phyloP scores from a whole-genome alignment of 2,113 vertebrate genomes.

The Clarias batrachus region DNA sequence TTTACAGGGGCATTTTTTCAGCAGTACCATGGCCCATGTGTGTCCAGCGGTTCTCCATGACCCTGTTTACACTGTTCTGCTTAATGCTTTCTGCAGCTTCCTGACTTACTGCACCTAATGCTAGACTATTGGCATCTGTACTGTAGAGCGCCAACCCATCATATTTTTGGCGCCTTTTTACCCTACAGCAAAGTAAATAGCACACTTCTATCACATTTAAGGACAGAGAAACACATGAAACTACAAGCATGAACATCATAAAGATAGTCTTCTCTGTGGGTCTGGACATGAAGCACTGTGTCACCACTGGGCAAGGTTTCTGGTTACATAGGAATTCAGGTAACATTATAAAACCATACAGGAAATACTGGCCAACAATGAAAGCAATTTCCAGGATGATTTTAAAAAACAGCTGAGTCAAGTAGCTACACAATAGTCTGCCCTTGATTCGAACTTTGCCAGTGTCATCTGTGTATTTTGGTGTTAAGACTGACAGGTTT shows the following conservation, averaged over 20 bases:
- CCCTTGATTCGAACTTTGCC: slow-evolving; percentile 84
- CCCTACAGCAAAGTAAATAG: slow-evolving; percentile 80
- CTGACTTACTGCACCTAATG: neutral
- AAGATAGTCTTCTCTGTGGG: slow-evolving; percentile 78
- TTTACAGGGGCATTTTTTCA: neutral
- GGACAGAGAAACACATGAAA: slow-evolving; percentile 81
- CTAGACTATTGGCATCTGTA: neutral
- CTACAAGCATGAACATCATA: slow-evolving; percentile 84
- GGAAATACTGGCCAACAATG: slow-evolving; percentile 78
- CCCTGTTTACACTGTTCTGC: slow-evolving; percentile 38
- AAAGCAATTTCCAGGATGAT: slow-evolving; percentile 87
- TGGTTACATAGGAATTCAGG: slow-evolving; percentile 74
- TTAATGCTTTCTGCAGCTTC: neutral
- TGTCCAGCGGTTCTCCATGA: neutral
- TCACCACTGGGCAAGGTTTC: slow-evolving; percentile 64
- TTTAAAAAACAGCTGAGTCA: slow-evolving; percentile 86
- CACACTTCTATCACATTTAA: slow-evolving; percentile 84
- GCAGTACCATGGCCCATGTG: neutral
- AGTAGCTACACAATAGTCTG: slow-evolving; percentile 82
- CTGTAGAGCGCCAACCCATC: neutral
- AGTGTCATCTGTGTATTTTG: slow-evolving; percentile 73
- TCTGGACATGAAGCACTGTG: slow-evolving; percentile 86
- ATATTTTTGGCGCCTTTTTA: slow-evolving; percentile 46
- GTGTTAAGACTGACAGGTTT: slow-evolving; percentile 52
- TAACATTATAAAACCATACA: slow-evolving; percentile 75